These are phyloP conservation scores for Acanthosoma haemorrhoidale DNA, from an alignment of 2,888 invertebrate genomes.

Conservation along the genomic window DNA sequence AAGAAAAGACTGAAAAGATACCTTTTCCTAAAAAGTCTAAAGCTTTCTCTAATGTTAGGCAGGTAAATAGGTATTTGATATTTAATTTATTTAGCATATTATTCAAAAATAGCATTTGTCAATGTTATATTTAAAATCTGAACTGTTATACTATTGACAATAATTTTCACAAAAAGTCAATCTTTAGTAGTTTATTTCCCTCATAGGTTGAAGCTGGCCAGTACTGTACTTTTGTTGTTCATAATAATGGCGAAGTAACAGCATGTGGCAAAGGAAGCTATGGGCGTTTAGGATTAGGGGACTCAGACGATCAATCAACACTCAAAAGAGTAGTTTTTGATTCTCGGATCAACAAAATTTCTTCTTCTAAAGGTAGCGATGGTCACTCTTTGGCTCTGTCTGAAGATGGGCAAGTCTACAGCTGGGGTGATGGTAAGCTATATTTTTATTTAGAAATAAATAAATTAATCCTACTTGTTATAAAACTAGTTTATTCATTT, in stretches of 20 bases:
- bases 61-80: constrained; percentile 46
- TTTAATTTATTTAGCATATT: neutral
- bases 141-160: too few relatives aligned
- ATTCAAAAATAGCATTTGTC: neutral
- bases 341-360: constrained; percentile 50
- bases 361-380: constrained; percentile 56
- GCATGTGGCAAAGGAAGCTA: constrained; percentile 61
- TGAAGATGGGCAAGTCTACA: constrained; percentile 52
- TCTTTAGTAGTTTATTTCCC: neutral
- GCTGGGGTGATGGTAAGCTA: constrained; percentile 53
- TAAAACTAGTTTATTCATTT: too few relatives aligned
- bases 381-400: constrained; percentile 55
- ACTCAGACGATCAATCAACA: constrained; percentile 55
- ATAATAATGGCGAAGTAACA: constrained; percentile 54
- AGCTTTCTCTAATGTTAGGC: constrained; percentile 55
- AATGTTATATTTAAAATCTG: neutral
- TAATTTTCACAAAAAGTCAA: too few relatives aligned
- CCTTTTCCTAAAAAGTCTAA: constrained; percentile 53
- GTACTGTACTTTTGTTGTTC: constrained; percentile 59
- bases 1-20: constrained; percentile 57
- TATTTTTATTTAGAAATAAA: neutral
- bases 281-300: constrained; percentile 58
- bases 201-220: constrained; percentile 58
- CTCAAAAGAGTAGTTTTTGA: constrained; percentile 55
- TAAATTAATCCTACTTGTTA: too few relatives aligned